These are phyloP conservation scores for Pachycephala philippinensis DNA, from an alignment of 2,113 vertebrate species.

Conservation along the genomic window DNA sequence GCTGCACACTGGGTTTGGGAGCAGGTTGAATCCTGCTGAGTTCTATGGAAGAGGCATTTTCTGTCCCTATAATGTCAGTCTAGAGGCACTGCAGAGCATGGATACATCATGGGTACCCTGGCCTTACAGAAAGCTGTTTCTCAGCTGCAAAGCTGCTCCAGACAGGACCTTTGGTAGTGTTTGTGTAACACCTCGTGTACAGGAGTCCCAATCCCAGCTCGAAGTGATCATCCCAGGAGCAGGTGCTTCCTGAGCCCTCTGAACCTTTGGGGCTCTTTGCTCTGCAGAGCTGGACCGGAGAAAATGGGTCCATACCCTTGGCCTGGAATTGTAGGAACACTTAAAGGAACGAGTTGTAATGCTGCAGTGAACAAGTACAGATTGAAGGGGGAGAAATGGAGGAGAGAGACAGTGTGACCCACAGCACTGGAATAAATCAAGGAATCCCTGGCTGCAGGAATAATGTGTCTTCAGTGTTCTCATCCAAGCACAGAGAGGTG, in stretches of 20 bases:
- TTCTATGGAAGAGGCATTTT: not conserved
- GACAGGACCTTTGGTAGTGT: not conserved
- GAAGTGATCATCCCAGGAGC: rapidly evolving
- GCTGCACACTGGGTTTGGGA: not conserved
- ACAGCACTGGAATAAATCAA: rapidly evolving
- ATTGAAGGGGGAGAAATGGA: rapidly evolving
- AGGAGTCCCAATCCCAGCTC: not conserved
- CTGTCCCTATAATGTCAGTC: not conserved
- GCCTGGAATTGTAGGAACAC: not conserved
- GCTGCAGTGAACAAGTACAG: not conserved
- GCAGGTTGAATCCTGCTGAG: not conserved
- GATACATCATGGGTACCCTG: not conserved
- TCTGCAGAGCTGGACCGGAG: not conserved
- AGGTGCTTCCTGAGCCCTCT: not conserved
- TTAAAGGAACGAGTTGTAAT: not conserved
- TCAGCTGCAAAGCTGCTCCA: not conserved
- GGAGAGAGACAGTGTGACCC: not conserved
- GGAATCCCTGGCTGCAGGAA: not conserved
- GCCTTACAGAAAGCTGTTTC: not conserved
- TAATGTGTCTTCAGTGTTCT: not conserved
- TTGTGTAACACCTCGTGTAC: not conserved
- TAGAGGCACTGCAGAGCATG: not conserved
- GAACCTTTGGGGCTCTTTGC: not conserved
- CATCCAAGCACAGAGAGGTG: not conserved
- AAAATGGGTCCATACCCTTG: not conserved